Evolutionary conservation across 2,797 vertebrate genomes (phyloP).

Genomic region (Sebastes itinus): DNA sequence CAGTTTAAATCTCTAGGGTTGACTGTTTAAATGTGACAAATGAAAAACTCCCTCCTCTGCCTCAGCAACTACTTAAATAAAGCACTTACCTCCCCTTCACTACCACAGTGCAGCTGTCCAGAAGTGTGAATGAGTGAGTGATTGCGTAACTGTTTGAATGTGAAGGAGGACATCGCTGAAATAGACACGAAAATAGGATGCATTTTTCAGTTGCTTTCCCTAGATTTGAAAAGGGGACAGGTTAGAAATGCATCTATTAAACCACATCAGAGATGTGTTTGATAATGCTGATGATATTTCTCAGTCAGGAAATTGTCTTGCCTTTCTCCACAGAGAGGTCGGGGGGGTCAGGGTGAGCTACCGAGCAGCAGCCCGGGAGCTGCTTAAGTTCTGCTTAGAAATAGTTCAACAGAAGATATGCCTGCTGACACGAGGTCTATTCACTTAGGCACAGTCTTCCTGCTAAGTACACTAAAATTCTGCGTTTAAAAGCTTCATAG

Average conservation of each 20-base stretch:
- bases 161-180: constrained; percentile 30
- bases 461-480: not conserved
- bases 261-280: not conserved
- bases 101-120: constrained; percentile 16
- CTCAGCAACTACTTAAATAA: constrained; percentile 22
- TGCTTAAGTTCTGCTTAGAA: constrained; percentile 2
- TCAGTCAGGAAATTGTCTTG: not conserved
- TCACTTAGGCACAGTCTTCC: not conserved
- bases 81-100: constrained; percentile 33
- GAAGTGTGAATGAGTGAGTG: constrained; percentile 31
- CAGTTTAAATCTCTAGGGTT: constrained; percentile 2
- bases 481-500: not conserved
- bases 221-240: not conserved
- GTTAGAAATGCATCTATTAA: not conserved
- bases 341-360: not conserved
- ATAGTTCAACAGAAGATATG: not conserved
- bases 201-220: not conserved
- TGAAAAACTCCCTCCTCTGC: constrained; percentile 10
- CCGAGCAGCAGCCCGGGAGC: not conserved
- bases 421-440: not conserved
- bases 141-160: constrained; percentile 45
- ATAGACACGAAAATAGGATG: constrained; percentile 1
- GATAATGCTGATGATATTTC: not conserved
- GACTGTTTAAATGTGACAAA: constrained; percentile 10
- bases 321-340: not conserved